phyloP scores from a whole-genome alignment of 2,888 invertebrate genomes.

The Drosophila conformis region DNA sequence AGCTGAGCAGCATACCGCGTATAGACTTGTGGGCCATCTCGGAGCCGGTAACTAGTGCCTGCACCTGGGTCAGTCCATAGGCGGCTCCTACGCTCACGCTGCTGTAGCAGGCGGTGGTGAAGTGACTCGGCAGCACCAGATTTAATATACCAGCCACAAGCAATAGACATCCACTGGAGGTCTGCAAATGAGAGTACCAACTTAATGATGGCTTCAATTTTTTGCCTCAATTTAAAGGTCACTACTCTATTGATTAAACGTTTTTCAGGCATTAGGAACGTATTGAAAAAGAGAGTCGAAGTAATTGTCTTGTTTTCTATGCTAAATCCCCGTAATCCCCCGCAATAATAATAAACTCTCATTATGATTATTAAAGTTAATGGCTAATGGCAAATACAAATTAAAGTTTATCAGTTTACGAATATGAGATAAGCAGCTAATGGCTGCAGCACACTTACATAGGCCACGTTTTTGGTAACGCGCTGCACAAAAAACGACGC shows the following conservation, averaged over 20 bases:
- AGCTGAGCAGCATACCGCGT: slow-evolving; percentile 79
- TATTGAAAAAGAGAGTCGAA: slow-evolving; percentile 9
- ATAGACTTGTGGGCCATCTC: slow-evolving; percentile 80
- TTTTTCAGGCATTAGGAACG: not conserved
- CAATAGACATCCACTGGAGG: slow-evolving; percentile 76
- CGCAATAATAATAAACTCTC: not conserved
- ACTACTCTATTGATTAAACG: not conserved
- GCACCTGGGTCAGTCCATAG: slow-evolving; percentile 80
- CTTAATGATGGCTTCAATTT: not conserved
- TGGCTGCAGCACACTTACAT: slow-evolving; percentile 77
- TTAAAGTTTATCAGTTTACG: slow-evolving; percentile 58
- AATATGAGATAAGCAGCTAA: slow-evolving; percentile 52
- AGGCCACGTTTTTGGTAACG: slow-evolving; percentile 78
- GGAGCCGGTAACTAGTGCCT: slow-evolving; percentile 78
- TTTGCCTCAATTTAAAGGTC: not conserved
- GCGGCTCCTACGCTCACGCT: slow-evolving; percentile 82
- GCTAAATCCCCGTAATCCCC: slow-evolving; percentile 9
- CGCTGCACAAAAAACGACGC: slow-evolving; percentile 78
- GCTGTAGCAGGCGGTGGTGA: slow-evolving; percentile 63
- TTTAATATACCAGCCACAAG: slow-evolving; percentile 78
- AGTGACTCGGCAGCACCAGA: slow-evolving; percentile 61
- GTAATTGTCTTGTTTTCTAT: not conserved
- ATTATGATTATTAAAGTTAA: slow-evolving; percentile 35
- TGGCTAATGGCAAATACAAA: slow-evolving; percentile 56
- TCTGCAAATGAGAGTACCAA: slow-evolving; percentile 51